phyloP scores from a whole-genome alignment of 2,888 invertebrate genomes.

The Helleia helle region DNA sequence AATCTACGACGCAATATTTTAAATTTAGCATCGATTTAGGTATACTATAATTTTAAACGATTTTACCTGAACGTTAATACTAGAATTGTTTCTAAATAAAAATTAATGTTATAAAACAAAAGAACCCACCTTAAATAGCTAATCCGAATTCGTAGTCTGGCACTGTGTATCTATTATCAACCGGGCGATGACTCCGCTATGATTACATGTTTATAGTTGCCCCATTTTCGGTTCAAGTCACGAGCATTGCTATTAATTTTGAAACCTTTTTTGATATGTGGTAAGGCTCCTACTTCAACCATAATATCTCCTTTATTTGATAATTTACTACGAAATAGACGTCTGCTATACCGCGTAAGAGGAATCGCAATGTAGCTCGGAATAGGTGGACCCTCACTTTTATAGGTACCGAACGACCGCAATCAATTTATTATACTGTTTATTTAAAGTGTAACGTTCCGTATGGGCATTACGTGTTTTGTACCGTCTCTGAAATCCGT shows the following conservation, averaged over 20 bases:
- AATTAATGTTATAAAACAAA: slow-evolving; percentile 19
- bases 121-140: slow-evolving; percentile 40
- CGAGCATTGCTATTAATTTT: slow-evolving; percentile 13
- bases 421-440: slow-evolving; percentile 19
- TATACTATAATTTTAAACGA: slow-evolving; percentile 10
- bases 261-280: not conserved
- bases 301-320: slow-evolving; percentile 1
- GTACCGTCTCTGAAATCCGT: slow-evolving; percentile 16
- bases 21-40: not conserved
- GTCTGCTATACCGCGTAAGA: slow-evolving; percentile 16
- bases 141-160: slow-evolving; percentile 11
- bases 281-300: not conserved
- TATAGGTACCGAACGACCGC: slow-evolving; percentile 31
- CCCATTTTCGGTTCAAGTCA: slow-evolving; percentile 24
- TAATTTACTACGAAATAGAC: not conserved
- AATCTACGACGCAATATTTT: slow-evolving; percentile 21
- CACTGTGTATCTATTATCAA: slow-evolving; percentile 23
- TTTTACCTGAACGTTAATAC: too few species aligned
- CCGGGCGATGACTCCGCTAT: slow-evolving; percentile 59
- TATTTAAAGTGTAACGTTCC: slow-evolving; percentile 11
- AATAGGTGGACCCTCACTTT: slow-evolving; percentile 24
- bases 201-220: slow-evolving; percentile 33
- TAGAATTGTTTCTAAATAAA: slow-evolving; percentile 11
- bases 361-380: slow-evolving; percentile 33
- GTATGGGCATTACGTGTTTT: slow-evolving; percentile 1